Evolutionary conservation across 2,113 vertebrate genomes (phyloP).

Genomic region (Pitta sordida): DNA sequence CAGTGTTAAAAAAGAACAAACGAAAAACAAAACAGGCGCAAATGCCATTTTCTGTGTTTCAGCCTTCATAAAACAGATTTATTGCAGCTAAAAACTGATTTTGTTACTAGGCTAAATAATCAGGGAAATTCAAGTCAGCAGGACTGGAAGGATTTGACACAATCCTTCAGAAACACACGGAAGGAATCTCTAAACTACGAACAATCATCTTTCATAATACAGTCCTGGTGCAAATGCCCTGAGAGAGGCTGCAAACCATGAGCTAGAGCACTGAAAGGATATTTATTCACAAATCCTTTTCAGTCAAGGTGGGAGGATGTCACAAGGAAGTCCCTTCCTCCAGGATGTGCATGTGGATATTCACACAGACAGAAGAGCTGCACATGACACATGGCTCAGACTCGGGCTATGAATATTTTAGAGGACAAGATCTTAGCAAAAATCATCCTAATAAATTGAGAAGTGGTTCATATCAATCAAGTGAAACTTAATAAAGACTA

Average conservation of each 20-base stretch:
- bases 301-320: neutral
- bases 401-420: neutral
- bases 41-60: neutral
- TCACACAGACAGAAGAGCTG: neutral
- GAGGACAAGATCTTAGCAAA: neutral
- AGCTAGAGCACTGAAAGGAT: neutral
- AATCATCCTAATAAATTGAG: neutral
- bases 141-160: neutral
- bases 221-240: neutral
- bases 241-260: neutral
- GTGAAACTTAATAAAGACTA: neutral
- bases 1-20: constrained; percentile 23
- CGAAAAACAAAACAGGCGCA: neutral
- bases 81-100: neutral
- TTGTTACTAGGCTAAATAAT: neutral
- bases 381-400: rapidly evolving
- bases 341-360: neutral
- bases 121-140: neutral
- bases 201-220: neutral
- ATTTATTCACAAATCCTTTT: neutral
- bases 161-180: neutral
- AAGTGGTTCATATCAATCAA: neutral
- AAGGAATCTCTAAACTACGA: neutral
- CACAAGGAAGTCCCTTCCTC: neutral
- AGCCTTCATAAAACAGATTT: neutral